Evolutionary conservation across 35 echinoderm and acorn worm genomes (phyloP).

Genomic region (Apostichopus japonicus): DNA sequence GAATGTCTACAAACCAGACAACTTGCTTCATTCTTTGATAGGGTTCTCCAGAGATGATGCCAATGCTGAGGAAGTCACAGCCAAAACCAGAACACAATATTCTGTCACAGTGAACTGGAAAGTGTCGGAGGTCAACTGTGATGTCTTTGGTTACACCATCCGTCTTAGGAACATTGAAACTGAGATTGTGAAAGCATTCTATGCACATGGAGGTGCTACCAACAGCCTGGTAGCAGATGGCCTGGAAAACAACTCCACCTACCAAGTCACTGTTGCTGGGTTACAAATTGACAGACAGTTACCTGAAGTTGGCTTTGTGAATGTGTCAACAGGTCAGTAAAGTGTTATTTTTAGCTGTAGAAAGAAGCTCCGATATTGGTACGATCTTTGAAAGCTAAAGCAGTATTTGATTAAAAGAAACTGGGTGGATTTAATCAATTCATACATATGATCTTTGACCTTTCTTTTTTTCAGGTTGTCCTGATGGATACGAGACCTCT

Average conservation of each 20-base stretch:
- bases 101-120: constrained; percentile 67
- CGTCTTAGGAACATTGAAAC: constrained; percentile 22
- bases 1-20: not conserved
- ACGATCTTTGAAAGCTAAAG: too few relatives aligned
- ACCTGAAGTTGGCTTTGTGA: constrained; percentile 47
- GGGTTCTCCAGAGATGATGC: too few relatives aligned
- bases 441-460: constrained; percentile 46
- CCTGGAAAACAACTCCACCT: constrained; percentile 10
- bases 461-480: constrained; percentile 50
- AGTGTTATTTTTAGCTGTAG: not conserved
- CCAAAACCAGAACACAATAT: constrained; percentile 13
- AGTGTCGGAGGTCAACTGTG: constrained; percentile 74
- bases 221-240: constrained; percentile 12
- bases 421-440: too few relatives aligned
- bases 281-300: constrained; percentile 59
- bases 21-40: not conserved
- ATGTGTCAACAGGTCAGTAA: constrained; percentile 63
- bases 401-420: too few relatives aligned
- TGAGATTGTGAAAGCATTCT: not conserved
- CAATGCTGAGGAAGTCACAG: constrained; percentile 63
- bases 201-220: constrained; percentile 62
- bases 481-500: constrained; percentile 44
- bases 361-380: too few relatives aligned
- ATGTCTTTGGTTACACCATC: too few relatives aligned
- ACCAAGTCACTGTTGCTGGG: constrained; percentile 53